A percentile compares a stretch with the other conserved stretches of the same genome.
These are phyloP conservation scores for Chaetodon trifasciatus DNA, from an alignment of 2,797 vertebrate species.

Conservation along the genomic window DNA sequence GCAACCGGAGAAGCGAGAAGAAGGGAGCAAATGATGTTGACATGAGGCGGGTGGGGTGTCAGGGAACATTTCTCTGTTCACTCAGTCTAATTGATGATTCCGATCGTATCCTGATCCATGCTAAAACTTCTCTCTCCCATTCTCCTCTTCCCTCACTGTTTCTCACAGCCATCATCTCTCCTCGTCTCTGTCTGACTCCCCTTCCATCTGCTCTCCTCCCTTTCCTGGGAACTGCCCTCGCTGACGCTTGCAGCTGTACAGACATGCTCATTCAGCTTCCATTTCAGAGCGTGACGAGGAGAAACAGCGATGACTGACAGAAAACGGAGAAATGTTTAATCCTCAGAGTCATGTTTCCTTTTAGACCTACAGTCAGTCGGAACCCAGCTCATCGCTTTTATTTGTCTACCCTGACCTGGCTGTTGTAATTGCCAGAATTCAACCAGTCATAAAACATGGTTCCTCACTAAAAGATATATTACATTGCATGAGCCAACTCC, in stretches of 20 bases:
- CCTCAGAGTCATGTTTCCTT: not conserved
- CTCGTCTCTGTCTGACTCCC: slow-evolving; percentile 13
- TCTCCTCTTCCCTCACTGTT: slow-evolving; percentile 17
- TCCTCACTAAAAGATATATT: slow-evolving; percentile 8
- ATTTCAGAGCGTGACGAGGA: slow-evolving; percentile 42
- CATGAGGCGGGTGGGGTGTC: not conserved
- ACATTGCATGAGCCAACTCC: not conserved
- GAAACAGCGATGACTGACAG: slow-evolving; percentile 42
- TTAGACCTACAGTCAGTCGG: not conserved
- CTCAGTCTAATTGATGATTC: slow-evolving; percentile 52
- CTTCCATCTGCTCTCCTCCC: slow-evolving; percentile 24
- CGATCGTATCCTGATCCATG: slow-evolving; percentile 45
- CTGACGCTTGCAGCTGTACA: slow-evolving; percentile 47
- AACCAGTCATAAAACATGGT: not conserved
- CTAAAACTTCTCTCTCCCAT: slow-evolving; percentile 19
- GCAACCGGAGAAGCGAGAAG: slow-evolving; percentile 30
- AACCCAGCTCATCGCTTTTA: slow-evolving; percentile 7
- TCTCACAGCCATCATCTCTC: slow-evolving; percentile 22
- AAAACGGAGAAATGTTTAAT: slow-evolving; percentile 31
- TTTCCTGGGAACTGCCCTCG: slow-evolving; percentile 43
- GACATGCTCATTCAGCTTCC: slow-evolving; percentile 44
- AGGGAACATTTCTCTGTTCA: slow-evolving; percentile 31
- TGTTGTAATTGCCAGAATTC: slow-evolving; percentile 15
- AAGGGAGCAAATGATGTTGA: slow-evolving; percentile 11
- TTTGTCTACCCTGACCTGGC: slow-evolving; percentile 8